Evolutionary conservation across 2,113 vertebrate genomes (phyloP).

Genomic region (Cygnus atratus): DNA sequence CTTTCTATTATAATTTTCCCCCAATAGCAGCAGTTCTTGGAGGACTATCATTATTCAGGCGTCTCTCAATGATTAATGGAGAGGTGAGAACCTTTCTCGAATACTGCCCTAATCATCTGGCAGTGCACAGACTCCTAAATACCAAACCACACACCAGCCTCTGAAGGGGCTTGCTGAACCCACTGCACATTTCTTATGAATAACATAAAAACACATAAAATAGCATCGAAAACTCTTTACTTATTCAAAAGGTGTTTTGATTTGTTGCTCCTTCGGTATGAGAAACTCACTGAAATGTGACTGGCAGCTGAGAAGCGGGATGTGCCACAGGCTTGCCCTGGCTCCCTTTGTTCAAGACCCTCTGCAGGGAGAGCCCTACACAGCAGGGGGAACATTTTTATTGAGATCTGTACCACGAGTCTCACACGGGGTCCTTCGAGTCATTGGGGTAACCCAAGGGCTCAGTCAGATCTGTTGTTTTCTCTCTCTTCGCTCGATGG

Average conservation of each 20-base stretch:
- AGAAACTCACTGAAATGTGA: neutral
- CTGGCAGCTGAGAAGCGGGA: neutral
- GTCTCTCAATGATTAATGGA: neutral
- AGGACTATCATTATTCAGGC: neutral
- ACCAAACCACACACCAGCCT: neutral
- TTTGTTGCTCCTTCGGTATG: neutral
- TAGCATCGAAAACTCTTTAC: neutral
- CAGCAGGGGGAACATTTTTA: neutral
- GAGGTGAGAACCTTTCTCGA: neutral
- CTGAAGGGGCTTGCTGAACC: neutral
- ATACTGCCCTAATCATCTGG: neutral
- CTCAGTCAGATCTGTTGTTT: neutral
- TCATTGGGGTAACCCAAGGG: neutral
- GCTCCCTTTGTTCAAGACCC: neutral
- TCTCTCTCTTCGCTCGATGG: neutral
- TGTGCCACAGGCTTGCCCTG: neutral
- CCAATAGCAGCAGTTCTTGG: neutral
- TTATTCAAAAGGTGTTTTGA: rapidly evolving
- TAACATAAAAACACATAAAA: neutral
- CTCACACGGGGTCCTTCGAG: neutral
- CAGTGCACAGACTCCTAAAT: neutral
- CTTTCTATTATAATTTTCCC: neutral
- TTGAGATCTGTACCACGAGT: neutral
- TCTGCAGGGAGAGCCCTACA: neutral
- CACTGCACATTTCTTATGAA: neutral